Evolutionary conservation across 2,113 vertebrate species (phyloP).

Genomic region (Colistium nudipinnis): DNA sequence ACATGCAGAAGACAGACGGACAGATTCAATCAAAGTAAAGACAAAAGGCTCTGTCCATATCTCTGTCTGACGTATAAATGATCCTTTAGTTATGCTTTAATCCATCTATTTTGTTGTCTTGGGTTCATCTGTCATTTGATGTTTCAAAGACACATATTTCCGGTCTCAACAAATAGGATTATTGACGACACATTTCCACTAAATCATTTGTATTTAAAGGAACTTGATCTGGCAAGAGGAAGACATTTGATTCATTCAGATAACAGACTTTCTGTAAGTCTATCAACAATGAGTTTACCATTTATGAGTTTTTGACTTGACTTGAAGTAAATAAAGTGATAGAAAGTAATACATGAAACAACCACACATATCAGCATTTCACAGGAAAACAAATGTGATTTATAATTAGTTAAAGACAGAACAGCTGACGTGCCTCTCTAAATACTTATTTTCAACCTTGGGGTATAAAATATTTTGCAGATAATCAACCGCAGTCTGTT

Average conservation of each 20-base stretch:
- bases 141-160: background rate
- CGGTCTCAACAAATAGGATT: background rate
- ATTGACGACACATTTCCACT: background rate
- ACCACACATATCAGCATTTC: slow-evolving; percentile 1
- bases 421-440: background rate
- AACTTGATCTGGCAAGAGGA: background rate
- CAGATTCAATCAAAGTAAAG: background rate
- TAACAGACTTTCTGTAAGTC: background rate
- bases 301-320: too few relatives aligned
- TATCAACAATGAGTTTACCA: background rate
- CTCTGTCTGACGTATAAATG: background rate
- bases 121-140: background rate
- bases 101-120: background rate
- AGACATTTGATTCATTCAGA: background rate
- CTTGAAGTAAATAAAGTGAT: slow-evolving; percentile 16
- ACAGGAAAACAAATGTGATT: slow-evolving; percentile 18
- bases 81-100: background rate
- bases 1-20: background rate
- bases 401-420: slow-evolving; percentile 8
- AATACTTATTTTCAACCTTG: slow-evolving; percentile 7
- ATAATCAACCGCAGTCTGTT: background rate
- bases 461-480: background rate
- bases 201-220: too few relatives aligned
- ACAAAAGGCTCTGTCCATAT: background rate
- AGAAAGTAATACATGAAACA: slow-evolving; percentile 11